Conservation (phyloP, 1,140 invertebrate species). For the Micrasema longulum region DNA sequence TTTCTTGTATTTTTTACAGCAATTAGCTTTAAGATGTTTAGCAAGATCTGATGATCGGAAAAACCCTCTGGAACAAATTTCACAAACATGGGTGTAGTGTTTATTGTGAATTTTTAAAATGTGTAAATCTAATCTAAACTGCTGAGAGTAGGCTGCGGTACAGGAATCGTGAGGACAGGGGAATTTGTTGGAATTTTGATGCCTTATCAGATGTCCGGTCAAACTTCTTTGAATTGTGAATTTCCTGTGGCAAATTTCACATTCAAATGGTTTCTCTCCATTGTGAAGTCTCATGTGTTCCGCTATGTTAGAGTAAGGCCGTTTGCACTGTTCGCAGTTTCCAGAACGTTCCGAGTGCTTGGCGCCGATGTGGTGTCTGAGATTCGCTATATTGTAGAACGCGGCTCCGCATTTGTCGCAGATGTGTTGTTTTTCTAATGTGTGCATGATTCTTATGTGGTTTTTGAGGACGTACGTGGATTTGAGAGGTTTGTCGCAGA, state of each 20-base stretch:
- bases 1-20: slow-evolving; percentile 37
- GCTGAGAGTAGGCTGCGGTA: slow-evolving; percentile 61
- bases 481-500: slow-evolving; percentile 62
- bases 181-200: slow-evolving; percentile 60
- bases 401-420: slow-evolving; percentile 68
- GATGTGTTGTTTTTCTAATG: slow-evolving; percentile 55
- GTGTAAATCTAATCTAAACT: slow-evolving; percentile 63
- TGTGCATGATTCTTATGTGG: slow-evolving; percentile 56
- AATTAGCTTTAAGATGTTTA: slow-evolving; percentile 57
- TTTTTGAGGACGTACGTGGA: slow-evolving; percentile 58
- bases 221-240: slow-evolving; percentile 61
- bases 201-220: slow-evolving; percentile 61
- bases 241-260: slow-evolving; percentile 65
- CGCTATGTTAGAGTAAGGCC: slow-evolving; percentile 61
- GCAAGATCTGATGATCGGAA: slow-evolving; percentile 63
- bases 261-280: slow-evolving; percentile 77
- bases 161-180: slow-evolving; percentile 63
- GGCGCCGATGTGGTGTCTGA: slow-evolving; percentile 62
- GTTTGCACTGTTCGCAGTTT: slow-evolving; percentile 60
- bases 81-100: slow-evolving; percentile 61
- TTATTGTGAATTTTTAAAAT: slow-evolving; percentile 62
- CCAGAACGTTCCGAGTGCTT: slow-evolving; percentile 65
- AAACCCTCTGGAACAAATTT: slow-evolving; percentile 62
- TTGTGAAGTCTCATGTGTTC: slow-evolving; percentile 76
- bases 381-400: slow-evolving; percentile 71